Evolutionary conservation across 2,797 vertebrate species (phyloP), one percentile per base, ranked within the genome.

Genomic region (Myripristis murdjan): DNA sequence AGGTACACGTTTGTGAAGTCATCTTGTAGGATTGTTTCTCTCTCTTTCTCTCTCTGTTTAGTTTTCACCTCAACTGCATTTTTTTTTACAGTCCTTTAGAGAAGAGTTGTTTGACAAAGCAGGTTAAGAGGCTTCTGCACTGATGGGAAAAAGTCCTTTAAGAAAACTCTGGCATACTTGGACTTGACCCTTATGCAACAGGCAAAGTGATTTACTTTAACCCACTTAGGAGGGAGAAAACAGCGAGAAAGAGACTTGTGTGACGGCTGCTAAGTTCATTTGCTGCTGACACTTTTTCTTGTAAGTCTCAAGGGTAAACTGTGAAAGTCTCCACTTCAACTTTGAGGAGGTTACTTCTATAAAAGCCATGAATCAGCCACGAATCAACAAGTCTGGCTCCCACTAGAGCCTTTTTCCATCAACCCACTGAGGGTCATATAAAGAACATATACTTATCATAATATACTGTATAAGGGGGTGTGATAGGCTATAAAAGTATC

Each of bases 201-300:
- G 16, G 64, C 66, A 41, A 70, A 62, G 70, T 74, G 37, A 83
- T 82, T 85, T 77, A 83, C 77, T 79, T 64, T 20, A 85, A 83
- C 79, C 59, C 63, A 83, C 73, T 83, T 79, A 70, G 67, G 69
- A 76, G 9, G 18, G 20, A 22, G 18, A 16, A 43, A 43, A 4
- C 5, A 12, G 47, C 3, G 75, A 88, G 72, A 87, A 81, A 83
- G 79, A 70, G 69, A 68, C 76, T 66, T 75, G 67, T 83, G 84
- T 64, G 46, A 73, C 44, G 80, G 83, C 89, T 87, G 85, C 79
- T 81, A 82, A 88, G 75, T 86, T 89, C 81, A 79, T 90, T 82
- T 87, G 69, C 66, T 47, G 74, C 67, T 52, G 88, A 88, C 86
- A 88, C 65, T 70, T 58, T 77, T 84, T 73, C 81, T 84, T 71